Evolutionary conservation across 2,888 invertebrate genomes (phyloP).

Genomic region (Tillus elongatus): DNA sequence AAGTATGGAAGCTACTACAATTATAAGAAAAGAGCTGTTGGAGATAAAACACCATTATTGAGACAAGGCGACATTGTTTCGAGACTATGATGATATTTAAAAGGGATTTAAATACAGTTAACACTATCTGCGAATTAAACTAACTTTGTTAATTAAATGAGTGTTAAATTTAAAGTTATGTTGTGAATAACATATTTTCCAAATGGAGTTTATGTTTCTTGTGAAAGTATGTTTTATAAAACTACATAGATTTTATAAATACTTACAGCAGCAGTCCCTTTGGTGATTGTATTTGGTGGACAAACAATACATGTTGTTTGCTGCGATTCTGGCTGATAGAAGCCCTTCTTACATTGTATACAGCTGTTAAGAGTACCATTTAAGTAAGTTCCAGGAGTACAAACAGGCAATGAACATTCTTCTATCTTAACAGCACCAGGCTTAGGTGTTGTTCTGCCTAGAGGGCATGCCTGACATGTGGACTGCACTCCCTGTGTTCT

Average conservation of each 20-base stretch:
- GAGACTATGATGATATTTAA: too few species aligned
- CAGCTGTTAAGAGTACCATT: conserved; percentile 82
- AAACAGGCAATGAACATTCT: conserved; percentile 88
- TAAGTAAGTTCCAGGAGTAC: conserved; percentile 73
- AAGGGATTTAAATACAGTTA: too few species aligned
- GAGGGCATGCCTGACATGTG: conserved; percentile 78
- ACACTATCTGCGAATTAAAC: too few species aligned
- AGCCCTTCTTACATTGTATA: conserved; percentile 78
- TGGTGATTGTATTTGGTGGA: conserved; percentile 85
- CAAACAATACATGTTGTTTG: conserved; percentile 81
- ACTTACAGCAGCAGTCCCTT: conserved; percentile 70
- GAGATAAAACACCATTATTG: too few species aligned
- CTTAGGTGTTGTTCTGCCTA: conserved; percentile 82
- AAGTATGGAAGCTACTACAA: too few species aligned
- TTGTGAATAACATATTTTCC: too few species aligned
- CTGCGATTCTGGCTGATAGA: conserved; percentile 81
- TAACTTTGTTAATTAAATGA: too few species aligned
- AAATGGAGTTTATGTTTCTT: too few species aligned
- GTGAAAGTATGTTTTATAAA: too few species aligned
- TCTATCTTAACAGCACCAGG: conserved; percentile 75
- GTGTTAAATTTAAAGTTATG: conserved; percentile 6
- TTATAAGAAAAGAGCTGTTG: too few species aligned
- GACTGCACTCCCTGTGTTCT: conserved; percentile 81
- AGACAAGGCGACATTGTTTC: too few species aligned
- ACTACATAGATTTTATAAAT: neutral